Percentiles rank a stretch among this genome's conserved stretches.
These are phyloP conservation scores for Cinara cedri DNA, from an alignment of 2,888 invertebrate genomes.

Conservation along the genomic window DNA sequence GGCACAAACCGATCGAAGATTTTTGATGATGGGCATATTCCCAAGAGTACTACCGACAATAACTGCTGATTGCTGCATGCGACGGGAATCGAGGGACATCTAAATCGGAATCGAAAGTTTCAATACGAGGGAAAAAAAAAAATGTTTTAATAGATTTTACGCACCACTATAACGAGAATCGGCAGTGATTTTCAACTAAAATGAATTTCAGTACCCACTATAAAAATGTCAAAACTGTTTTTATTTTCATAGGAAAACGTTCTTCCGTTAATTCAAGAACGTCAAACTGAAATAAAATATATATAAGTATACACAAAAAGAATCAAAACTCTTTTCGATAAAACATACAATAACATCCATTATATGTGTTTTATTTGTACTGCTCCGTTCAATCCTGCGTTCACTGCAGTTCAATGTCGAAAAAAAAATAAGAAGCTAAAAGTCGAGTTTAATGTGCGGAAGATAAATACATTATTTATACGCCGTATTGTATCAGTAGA, in stretches of 20 bases:
- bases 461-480: too few relatives aligned
- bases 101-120: slow-evolving; percentile 1
- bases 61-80: slow-evolving; percentile 11
- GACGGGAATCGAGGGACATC: not conserved
- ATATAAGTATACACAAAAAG: not conserved
- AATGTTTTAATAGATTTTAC: not conserved
- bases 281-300: not conserved
- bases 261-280: too few relatives aligned
- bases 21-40: slow-evolving; percentile 21
- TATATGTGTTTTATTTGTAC: not conserved
- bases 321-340: not conserved
- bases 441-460: too few relatives aligned
- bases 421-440: too few relatives aligned
- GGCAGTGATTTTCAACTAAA: not conserved
- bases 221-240: not conserved
- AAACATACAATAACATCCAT: not conserved
- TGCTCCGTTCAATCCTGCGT: not conserved
- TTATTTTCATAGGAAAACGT: not conserved
- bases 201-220: too few relatives aligned
- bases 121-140: not conserved
- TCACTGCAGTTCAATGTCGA: not conserved
- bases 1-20: too few relatives aligned
- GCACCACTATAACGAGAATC: too few relatives aligned
- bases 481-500: too few relatives aligned
- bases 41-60: slow-evolving; percentile 32